phyloP scores from a whole-genome alignment of 2,888 invertebrate species.

The Macaria notata region DNA sequence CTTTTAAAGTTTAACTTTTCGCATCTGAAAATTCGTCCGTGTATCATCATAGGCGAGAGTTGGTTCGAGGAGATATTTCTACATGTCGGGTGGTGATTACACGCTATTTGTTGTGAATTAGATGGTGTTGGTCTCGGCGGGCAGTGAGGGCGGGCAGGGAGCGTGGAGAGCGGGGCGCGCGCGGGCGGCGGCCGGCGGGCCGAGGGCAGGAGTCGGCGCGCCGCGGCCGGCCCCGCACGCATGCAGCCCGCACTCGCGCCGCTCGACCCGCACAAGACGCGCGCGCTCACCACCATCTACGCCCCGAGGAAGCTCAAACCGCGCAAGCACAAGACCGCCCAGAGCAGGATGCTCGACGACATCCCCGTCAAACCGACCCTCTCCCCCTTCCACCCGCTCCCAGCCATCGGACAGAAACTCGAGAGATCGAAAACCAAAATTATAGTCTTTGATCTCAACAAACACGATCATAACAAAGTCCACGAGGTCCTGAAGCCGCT shows the following conservation, averaged over 20 bases:
- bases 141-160: slow-evolving; percentile 13
- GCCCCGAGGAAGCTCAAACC: slow-evolving; percentile 69
- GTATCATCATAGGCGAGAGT: too few species aligned
- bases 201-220: slow-evolving; percentile 67
- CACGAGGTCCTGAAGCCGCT: slow-evolving; percentile 69
- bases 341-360: slow-evolving; percentile 70
- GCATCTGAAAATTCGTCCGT: too few species aligned
- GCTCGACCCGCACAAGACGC: slow-evolving; percentile 65
- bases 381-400: slow-evolving; percentile 74
- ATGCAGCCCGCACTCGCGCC: slow-evolving; percentile 74
- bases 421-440: slow-evolving; percentile 65
- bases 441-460: slow-evolving; percentile 66
- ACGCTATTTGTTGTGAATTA: background rate
- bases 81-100: too few species aligned
- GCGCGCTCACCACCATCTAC: slow-evolving; percentile 74
- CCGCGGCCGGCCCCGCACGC: slow-evolving; percentile 58
- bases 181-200: slow-evolving; percentile 41
- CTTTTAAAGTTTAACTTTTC: too few species aligned
- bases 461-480: slow-evolving; percentile 49
- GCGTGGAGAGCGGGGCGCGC: slow-evolving; percentile 29
- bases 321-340: slow-evolving; percentile 67
- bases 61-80: too few species aligned
- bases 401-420: slow-evolving; percentile 70
- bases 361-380: slow-evolving; percentile 60
- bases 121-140: slow-evolving; percentile 16